phyloP scores from a whole-genome alignment of 2,888 invertebrate genomes.

The Xestia c-nigrum region DNA sequence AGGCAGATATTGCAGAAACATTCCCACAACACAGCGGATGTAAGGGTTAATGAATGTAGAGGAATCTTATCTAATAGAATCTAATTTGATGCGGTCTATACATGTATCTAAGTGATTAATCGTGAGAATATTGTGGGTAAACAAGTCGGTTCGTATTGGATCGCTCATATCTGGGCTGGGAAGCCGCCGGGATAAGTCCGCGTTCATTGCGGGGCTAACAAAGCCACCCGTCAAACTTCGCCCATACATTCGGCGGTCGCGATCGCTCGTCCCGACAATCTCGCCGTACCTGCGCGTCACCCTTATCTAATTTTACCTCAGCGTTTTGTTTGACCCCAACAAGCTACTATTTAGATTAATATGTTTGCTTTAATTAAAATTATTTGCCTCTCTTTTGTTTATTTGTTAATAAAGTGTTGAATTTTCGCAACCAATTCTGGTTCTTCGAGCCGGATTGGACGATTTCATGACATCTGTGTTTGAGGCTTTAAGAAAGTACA shows the following conservation, averaged over 20 bases:
- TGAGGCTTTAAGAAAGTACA: not conserved
- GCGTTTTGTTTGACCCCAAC: slow-evolving; percentile 56
- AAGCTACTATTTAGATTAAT: slow-evolving; percentile 51
- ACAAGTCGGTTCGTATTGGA: slow-evolving; percentile 46
- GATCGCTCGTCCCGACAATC: slow-evolving; percentile 40
- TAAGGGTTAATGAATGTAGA: slow-evolving; percentile 48
- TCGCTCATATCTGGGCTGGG: slow-evolving; percentile 43
- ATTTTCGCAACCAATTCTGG: not conserved
- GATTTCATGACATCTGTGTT: not conserved
- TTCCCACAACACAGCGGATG: slow-evolving; percentile 52
- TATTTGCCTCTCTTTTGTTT: slow-evolving; percentile 32
- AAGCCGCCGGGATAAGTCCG: slow-evolving; percentile 62
- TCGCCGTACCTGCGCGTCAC: slow-evolving; percentile 44
- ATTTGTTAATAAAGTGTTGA: slow-evolving; percentile 23
- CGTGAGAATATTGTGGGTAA: slow-evolving; percentile 54
- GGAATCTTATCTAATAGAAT: slow-evolving; percentile 49
- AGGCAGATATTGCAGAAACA: slow-evolving; percentile 34
- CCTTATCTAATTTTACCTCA: slow-evolving; percentile 68
- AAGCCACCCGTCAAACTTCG: slow-evolving; percentile 72
- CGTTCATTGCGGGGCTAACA: slow-evolving; percentile 65
- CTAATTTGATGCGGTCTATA: slow-evolving; percentile 42
- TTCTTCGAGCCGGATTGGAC: slow-evolving; percentile 13
- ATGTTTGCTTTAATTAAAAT: slow-evolving; percentile 51
- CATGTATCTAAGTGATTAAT: slow-evolving; percentile 51
- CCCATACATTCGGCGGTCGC: slow-evolving; percentile 66